These are phyloP conservation scores for Denticeps clupeoides DNA, from an alignment of 2,797 vertebrate species.

Conservation along the genomic window DNA sequence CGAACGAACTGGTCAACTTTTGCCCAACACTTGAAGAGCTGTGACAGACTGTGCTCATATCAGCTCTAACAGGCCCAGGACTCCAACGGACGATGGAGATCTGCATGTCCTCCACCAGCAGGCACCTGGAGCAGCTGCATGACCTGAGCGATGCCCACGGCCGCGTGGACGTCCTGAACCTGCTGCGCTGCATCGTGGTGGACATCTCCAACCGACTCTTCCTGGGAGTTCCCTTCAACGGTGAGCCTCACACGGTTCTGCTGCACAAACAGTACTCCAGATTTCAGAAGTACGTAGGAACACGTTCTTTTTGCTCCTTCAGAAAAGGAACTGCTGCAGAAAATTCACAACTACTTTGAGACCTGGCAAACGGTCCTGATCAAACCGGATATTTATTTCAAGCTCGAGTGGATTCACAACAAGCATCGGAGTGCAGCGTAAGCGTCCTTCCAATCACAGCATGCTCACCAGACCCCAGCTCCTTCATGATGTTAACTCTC, in stretches of 20 bases:
- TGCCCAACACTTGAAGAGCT: too few species aligned
- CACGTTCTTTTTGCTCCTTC: constrained; percentile 18
- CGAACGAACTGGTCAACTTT: too few species aligned
- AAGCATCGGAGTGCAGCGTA: constrained; percentile 74
- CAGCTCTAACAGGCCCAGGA: constrained; percentile 81
- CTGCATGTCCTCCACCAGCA: constrained; percentile 61
- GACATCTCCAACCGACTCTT: constrained; percentile 86
- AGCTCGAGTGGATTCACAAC: constrained; percentile 75
- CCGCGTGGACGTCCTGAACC: constrained; percentile 65
- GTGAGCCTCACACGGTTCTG: constrained; percentile 42
- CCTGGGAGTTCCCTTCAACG: constrained; percentile 74
- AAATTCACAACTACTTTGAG: constrained; percentile 87
- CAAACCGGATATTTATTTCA: constrained; percentile 91
- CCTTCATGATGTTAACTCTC: neutral
- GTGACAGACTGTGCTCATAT: constrained; percentile 14
- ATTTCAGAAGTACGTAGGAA: too few species aligned
- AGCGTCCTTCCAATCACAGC: too few species aligned
- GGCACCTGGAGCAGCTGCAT: constrained; percentile 65
- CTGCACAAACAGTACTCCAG: too few species aligned
- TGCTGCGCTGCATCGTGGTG: constrained; percentile 78
- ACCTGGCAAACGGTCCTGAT: constrained; percentile 89
- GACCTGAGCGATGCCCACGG: constrained; percentile 38
- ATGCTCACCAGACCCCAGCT: too few species aligned
- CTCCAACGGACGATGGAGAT: constrained; percentile 68
- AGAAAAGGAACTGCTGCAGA: constrained; percentile 77